phyloP scores from a whole-genome alignment of 2,797 vertebrate species.

The Kryptopterus vitreolus region DNA sequence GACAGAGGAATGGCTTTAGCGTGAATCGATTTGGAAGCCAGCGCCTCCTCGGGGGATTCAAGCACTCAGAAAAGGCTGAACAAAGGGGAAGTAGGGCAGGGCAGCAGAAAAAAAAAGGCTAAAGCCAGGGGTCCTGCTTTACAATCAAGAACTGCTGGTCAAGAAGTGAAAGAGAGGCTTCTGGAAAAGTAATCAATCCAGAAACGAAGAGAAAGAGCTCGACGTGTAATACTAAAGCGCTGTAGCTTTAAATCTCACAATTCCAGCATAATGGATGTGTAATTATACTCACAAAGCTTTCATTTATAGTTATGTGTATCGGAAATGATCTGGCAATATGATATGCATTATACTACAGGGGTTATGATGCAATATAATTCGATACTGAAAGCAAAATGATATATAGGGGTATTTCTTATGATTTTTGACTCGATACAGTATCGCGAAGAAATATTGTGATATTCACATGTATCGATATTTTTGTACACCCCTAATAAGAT shows the following conservation, averaged over 20 bases:
- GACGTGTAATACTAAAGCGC: constrained; percentile 1
- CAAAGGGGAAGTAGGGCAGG: constrained; percentile 36
- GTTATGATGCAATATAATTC: too few species aligned
- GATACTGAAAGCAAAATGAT: too few species aligned
- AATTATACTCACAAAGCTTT: background rate
- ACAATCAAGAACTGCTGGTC: constrained; percentile 34
- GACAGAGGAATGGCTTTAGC: constrained; percentile 30
- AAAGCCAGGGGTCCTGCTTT: constrained; percentile 40
- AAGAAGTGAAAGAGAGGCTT: constrained; percentile 25
- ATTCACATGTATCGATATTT: too few species aligned
- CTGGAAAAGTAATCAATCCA: constrained; percentile 29
- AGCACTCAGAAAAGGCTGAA: constrained; percentile 40
- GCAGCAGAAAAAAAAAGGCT: constrained; percentile 33
- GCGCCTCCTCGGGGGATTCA: constrained; percentile 31
- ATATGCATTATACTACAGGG: too few species aligned
- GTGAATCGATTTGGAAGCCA: constrained; percentile 48
- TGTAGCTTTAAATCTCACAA: constrained; percentile 11
- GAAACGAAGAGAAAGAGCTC: constrained; percentile 23
- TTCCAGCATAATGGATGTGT: background rate
- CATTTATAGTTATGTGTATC: background rate
- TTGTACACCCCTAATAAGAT: background rate
- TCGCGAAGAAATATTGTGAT: too few species aligned
- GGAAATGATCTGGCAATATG: too few species aligned
- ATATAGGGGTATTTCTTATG: too few species aligned
- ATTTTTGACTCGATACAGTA: too few species aligned